Percentiles rank a stretch among this genome's conserved stretches.
These are phyloP conservation scores for Tiliacea aurago DNA, from an alignment of 2,888 invertebrate genomes.

Conservation along the genomic window DNA sequence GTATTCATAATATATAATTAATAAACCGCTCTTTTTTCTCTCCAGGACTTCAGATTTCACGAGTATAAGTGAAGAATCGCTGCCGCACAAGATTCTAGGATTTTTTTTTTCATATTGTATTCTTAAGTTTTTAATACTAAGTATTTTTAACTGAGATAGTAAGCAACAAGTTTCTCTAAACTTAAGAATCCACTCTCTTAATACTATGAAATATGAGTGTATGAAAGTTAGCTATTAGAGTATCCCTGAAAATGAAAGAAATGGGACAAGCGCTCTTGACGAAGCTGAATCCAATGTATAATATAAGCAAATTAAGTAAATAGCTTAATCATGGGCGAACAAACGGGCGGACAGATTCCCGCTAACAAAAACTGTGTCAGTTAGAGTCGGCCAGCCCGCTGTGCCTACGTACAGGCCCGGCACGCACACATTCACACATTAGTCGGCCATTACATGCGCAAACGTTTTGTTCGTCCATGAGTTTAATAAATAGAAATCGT, in stretches of 20 bases:
- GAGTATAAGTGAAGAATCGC: neutral
- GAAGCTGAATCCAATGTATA: neutral
- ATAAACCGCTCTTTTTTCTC: neutral
- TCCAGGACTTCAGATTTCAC: constrained; percentile 29
- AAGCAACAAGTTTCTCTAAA: neutral
- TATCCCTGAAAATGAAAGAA: neutral
- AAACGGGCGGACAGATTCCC: too few relatives aligned
- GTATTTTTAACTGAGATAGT: neutral
- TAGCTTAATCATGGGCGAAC: too few relatives aligned
- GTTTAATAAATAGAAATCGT: neutral
- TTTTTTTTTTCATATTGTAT: neutral
- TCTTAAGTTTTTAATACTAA: neutral
- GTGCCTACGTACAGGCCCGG: too few relatives aligned
- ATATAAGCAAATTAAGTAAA: neutral
- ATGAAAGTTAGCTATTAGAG: neutral
- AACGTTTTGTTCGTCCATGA: too few relatives aligned
- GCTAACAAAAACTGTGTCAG: too few relatives aligned
- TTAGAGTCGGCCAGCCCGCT: too few relatives aligned
- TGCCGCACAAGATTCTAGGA: neutral
- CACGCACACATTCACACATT: too few relatives aligned
- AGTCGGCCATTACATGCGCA: too few relatives aligned
- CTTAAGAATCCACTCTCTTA: neutral
- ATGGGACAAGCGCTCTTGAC: neutral
- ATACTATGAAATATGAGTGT: neutral
- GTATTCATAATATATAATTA: too few relatives aligned